A percentile compares a stretch with the other conserved stretches of the same genome.
These are phyloP conservation scores for Embidobia sp. DNA, from an alignment of 2,888 invertebrate genomes.

Conservation along the genomic window DNA sequence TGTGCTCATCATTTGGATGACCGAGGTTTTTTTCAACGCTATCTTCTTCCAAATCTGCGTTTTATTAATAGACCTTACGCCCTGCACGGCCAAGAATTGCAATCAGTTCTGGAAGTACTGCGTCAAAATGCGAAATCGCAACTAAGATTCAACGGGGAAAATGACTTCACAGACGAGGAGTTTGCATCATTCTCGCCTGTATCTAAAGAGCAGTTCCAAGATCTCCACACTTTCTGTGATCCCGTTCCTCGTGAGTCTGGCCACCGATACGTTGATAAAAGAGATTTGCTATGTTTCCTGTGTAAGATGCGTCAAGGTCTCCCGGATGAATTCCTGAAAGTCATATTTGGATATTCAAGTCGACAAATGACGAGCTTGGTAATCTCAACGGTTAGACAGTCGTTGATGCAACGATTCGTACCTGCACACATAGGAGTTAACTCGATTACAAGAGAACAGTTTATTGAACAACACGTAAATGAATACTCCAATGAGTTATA, in stretches of 20 bases:
- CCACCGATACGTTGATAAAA: background rate
- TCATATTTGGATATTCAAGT: slow-evolving; percentile 14
- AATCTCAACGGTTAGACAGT: slow-evolving; percentile 9
- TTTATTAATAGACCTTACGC: slow-evolving; percentile 30
- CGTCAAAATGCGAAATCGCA: slow-evolving; percentile 23
- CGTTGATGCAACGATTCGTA: slow-evolving; percentile 50
- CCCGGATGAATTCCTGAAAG: slow-evolving; percentile 28
- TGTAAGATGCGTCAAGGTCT: slow-evolving; percentile 46
- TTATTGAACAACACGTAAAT: slow-evolving; percentile 38
- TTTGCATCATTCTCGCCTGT: slow-evolving; percentile 37
- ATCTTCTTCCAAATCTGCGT: too few relatives aligned
- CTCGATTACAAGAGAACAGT: slow-evolving; percentile 44
- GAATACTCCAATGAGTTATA: slow-evolving; percentile 52
- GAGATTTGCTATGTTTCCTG: slow-evolving; percentile 1
- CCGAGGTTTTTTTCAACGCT: too few relatives aligned
- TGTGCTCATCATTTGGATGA: slow-evolving; percentile 48
- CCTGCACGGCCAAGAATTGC: slow-evolving; percentile 29
- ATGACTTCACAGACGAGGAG: slow-evolving; percentile 47
- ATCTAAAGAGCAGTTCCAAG: slow-evolving; percentile 56
- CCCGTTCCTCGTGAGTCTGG: slow-evolving; percentile 29
- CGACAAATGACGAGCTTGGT: slow-evolving; percentile 1
- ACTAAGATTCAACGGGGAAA: too few relatives aligned
- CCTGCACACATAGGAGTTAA: slow-evolving; percentile 53
- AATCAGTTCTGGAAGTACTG: slow-evolving; percentile 39
- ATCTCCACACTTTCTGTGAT: slow-evolving; percentile 56